Evolutionary conservation across 1,140 invertebrate genomes (phyloP).

Genomic region (Lepidurus packardi): DNA sequence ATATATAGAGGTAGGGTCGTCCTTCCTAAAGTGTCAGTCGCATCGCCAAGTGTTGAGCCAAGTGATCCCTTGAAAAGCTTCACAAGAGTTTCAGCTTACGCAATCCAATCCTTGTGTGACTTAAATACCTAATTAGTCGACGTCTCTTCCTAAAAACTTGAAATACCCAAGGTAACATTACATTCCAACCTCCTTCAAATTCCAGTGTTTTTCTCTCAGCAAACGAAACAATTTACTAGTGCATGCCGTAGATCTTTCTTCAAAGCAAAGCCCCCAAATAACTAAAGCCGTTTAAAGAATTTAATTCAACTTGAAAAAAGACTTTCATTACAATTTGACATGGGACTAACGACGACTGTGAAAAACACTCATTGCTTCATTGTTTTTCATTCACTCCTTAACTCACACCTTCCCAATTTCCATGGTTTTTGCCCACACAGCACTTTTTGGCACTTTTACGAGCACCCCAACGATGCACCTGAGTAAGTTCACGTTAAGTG

Average conservation of each 20-base stretch:
- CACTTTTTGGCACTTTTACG: neutral
- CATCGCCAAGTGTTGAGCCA: slow-evolving; percentile 11
- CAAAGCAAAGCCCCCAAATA: neutral
- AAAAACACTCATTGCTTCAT: neutral
- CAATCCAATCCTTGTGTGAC: neutral
- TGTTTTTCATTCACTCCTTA: neutral
- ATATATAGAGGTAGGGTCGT: slow-evolving; percentile 9
- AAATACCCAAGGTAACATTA: neutral
- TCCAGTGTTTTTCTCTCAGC: neutral
- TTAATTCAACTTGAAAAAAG: neutral
- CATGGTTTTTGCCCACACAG: neutral
- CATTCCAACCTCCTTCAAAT: neutral
- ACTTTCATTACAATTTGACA: neutral
- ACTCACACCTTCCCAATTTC: neutral
- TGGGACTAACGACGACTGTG: neutral
- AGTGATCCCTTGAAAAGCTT: neutral
- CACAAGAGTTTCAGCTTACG: neutral
- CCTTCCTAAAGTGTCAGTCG: neutral
- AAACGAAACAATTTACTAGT: neutral
- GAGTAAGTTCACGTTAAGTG: neutral
- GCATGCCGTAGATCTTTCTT: neutral
- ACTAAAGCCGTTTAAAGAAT: too few species aligned
- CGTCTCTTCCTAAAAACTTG: neutral
- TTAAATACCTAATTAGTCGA: neutral
- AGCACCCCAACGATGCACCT: neutral